phyloP scores from a whole-genome alignment of 1,140 invertebrate species.

The Scaptomyza pallida region DNA sequence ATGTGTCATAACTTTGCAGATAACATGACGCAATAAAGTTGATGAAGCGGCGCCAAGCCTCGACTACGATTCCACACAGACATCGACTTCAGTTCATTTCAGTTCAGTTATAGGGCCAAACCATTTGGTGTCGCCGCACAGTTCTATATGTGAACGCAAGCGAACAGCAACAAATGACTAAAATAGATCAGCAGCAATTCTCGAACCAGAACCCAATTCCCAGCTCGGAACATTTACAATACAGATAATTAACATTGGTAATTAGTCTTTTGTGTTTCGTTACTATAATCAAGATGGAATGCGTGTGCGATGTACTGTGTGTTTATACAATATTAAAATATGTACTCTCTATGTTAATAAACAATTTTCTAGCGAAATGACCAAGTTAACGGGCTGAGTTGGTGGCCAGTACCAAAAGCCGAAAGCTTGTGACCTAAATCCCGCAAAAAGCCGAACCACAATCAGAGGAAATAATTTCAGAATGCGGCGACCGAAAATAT shows the following conservation, averaged over 20 bases:
- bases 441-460: conserved; percentile 10
- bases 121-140: conserved; percentile 12
- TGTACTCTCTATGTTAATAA: background rate
- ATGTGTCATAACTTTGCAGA: conserved; percentile 33
- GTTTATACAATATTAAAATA: no score
- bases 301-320: no score
- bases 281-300: conserved; percentile 3
- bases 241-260: conserved; percentile 33
- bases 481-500: conserved; percentile 83
- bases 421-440: conserved; percentile 1
- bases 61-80: conserved; percentile 5
- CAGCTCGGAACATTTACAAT: background rate
- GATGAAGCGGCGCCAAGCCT: conserved; percentile 33
- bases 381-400: conserved; percentile 27
- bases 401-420: conserved; percentile 8
- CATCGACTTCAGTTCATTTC: background rate
- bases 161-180: conserved; percentile 15
- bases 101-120: conserved; percentile 19
- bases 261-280: conserved; percentile 14
- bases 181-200: background rate
- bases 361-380: conserved; percentile 36
- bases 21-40: conserved; percentile 42
- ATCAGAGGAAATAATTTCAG: conserved; percentile 32
- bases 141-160: conserved; percentile 28
- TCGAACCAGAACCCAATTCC: background rate